Evolutionary conservation across 1,140 invertebrate species (phyloP), one percentile per base, ranked within the genome.

Genomic region (Steinernema feltiae): DNA sequence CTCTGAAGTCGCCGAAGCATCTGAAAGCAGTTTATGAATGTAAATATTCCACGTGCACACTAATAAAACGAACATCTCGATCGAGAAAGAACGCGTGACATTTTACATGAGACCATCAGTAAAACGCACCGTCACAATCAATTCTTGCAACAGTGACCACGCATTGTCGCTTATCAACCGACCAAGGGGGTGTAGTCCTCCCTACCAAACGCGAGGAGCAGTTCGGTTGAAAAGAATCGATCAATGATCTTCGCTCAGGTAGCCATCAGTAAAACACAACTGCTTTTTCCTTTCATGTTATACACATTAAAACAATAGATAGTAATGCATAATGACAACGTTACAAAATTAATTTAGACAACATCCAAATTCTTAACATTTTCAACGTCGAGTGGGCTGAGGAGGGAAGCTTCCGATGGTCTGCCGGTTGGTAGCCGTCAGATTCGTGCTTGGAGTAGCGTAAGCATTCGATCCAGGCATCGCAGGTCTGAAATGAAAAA

Each of bases 1-100:
- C 53, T 63, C 53, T 21, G 53, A 63, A 63, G 53, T 63, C 53
- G 53, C 53, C 53, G 24, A 63, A 63, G 53, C 53, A 63, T 63
- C 53, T 63, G 24, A 15, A 63, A 63, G 12, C 24, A 63, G 24
- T 15, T 7, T 46, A 12, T 46, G 7, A 46, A n/a, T 46, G 41
- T 46, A 46, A 7, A 46, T 46, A 46, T 46, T n/a, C n/a, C 7
- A 12, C 41, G 7, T 12, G 7, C 7, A 7, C 7, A 21, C 24
- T 27, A 63, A 27, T 27, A 63, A 17, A 63, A n/a, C 12, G 12
- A 27, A 15, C 2, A 27, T 27, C 53, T 7, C 53, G 53, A 63
- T 7, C 35, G 7, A 41, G 18, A 41, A 41, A n/a, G 41, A 46
- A 46, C 41, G n/a, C 41, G 41, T 46, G 41, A 46, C 7, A 46